Base-by-base conservation (phyloP, 1,140 invertebrate genomes). In the Akabosia matsudoensis region DNA sequence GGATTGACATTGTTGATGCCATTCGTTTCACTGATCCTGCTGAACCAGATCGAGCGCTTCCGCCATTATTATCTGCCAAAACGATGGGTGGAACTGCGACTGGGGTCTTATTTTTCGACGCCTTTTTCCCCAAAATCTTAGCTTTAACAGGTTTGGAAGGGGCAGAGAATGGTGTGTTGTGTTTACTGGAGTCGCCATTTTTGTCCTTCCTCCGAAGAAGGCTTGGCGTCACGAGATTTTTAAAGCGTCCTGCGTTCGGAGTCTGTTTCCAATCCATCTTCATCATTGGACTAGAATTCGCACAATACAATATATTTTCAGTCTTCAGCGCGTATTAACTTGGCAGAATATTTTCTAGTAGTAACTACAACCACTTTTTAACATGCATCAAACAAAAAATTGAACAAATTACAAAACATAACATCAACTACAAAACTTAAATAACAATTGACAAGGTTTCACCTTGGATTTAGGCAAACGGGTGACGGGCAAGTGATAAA, bases 391-490 rank as follows among this genome's bases (percentile, higher is more conserved):
- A 52, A 13, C n/a, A 52, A 52, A 52, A 14, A 14, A 52, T n/a
- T 14, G n/a, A 64, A 64, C 56, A 24, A 64, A 28, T 28, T 64
- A 30, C 67, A 70, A 30, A 10, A 4, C 4, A 14, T 30, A 30
- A 70, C 16, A 7, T 56, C 54, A 56, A 45, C 37, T 16, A 56
- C 22, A 56, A 56, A 56, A 56, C 14, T 16, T 13, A 56, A 56
- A 7, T 13, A 22, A 56, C 3, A 56, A 10, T 7, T 7, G 54
- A 22, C 26, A 24, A 72, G 22, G 45, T 37, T 28, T 61, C 76
- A 80, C 79, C 79, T 80, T 28, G 79, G 79, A 70, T 80, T 72
- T 33, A 80, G 64, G 61, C 79, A 80, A 70, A 80, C 72, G 37
- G 79, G 79, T 33, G 77, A 78, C 54, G 79, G 75, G 34, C 76